Evolutionary conservation across 2,888 invertebrate species (phyloP), one percentile per base, ranked within the genome.

Genomic region (Clivina fossor): DNA sequence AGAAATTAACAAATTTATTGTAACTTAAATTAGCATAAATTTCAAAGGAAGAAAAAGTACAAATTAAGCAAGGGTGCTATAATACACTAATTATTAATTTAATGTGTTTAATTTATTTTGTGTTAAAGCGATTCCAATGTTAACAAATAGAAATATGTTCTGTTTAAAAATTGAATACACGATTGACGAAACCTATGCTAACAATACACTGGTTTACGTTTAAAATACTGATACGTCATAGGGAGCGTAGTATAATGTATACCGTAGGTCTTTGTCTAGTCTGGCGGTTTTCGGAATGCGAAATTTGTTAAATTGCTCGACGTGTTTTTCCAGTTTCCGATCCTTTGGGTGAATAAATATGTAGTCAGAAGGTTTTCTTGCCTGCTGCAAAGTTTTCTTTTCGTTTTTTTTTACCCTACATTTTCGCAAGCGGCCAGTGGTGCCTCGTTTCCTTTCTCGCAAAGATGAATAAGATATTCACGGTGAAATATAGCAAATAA

Each of bases 231-330:
- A n/a, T 33, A 33, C 33, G 16, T 33, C 4, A 15, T 15, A 8
- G 8, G 7, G 26, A 8, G 8, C 9, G 26, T 26, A 26, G 8
- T 8, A 11, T 9, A 16, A 7, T 33, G 33, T 8, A 7, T 33
- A 13, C 33, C 13, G 16, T 15, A 13, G 33, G 11, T 15, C 13
- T 33, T 13, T 33, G 33, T 15, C 5, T 33, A 13, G 33, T 15
- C 33, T 15, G 33, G 33, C 33, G 33, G 33, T 38, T 49, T 49
- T 24, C 38, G 24, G 30, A 49, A 49, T 49, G 38, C 38, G 38
- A 49, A 49, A 28, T 49, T 49, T 49, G 49, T 37, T 49, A 49
- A 49, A 49, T 49, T 49, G 49, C 49, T 38, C 18, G 26, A 49
- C 40, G 49, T 49, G 49, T 49, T 37, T 48, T 48, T 32, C 38